These are phyloP conservation scores for Helarctos malayanus DNA, from an alignment of 2,797 vertebrate species.

Conservation along the genomic window DNA sequence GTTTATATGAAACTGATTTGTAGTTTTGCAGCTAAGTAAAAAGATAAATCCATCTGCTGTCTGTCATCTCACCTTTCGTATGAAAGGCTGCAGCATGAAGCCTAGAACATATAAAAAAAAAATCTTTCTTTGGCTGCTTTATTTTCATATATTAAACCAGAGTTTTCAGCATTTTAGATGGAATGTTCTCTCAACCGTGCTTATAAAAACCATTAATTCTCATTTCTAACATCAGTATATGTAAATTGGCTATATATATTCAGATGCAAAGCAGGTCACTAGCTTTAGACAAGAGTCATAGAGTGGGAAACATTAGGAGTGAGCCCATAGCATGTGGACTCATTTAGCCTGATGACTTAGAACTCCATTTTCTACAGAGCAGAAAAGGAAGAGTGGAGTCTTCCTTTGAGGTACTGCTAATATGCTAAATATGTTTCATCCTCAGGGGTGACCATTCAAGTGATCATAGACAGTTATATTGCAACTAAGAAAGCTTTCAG, in stretches of 20 bases:
- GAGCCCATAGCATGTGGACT: neutral
- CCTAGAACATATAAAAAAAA: constrained; percentile 78
- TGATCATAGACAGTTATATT: neutral
- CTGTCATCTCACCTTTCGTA: constrained; percentile 88
- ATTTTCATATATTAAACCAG: constrained; percentile 86
- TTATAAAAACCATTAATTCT: constrained; percentile 85
- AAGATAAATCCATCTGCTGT: constrained; percentile 88
- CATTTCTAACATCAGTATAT: constrained; percentile 81
- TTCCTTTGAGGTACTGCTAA: constrained; percentile 61
- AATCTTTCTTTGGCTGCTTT: constrained; percentile 83
- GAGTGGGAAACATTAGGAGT: neutral
- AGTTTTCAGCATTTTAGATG: constrained; percentile 80
- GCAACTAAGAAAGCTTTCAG: constrained; percentile 14
- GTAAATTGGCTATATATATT: constrained; percentile 75
- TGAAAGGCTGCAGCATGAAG: constrained; percentile 85
- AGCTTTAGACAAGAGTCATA: constrained; percentile 69
- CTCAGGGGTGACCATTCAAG: neutral
- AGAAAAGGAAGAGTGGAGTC: constrained; percentile 43
- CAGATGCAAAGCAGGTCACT: constrained; percentile 67
- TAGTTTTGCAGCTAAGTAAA: constrained; percentile 88
- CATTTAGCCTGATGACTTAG: constrained; percentile 23
- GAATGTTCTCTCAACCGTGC: constrained; percentile 78
- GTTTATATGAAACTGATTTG: constrained; percentile 87
- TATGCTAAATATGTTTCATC: neutral
- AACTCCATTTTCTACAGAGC: neutral